These are phyloP conservation scores for Lycodopsis pacificus DNA, from an alignment of 2,797 vertebrate genomes.

Conservation along the genomic window DNA sequence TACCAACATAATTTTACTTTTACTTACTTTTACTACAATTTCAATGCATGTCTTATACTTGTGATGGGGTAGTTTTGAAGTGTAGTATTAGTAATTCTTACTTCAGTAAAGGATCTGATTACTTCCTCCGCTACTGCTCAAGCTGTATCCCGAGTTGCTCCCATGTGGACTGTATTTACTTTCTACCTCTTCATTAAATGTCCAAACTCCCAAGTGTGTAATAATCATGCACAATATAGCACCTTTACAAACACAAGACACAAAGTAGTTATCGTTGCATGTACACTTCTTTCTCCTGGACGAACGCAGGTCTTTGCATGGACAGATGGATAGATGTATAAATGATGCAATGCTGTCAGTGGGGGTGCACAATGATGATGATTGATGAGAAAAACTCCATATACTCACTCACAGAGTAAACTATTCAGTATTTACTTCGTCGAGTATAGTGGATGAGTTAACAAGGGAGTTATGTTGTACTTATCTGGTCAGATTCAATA, in stretches of 20 bases:
- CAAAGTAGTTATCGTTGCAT: background rate
- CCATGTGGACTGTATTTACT: background rate
- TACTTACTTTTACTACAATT: background rate
- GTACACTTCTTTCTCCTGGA: background rate
- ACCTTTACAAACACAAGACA: background rate
- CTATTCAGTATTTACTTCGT: constrained; percentile 14
- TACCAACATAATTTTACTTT: background rate
- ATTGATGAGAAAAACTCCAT: constrained; percentile 2
- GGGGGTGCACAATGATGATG: constrained; percentile 1
- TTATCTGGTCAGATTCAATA: constrained; percentile 32
- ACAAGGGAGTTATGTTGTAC: constrained; percentile 17
- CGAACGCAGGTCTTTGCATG: background rate
- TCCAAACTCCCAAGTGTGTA: background rate
- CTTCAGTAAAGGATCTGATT: background rate
- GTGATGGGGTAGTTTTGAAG: background rate
- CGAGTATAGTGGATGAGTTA: background rate
- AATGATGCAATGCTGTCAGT: background rate
- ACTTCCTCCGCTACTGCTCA: background rate
- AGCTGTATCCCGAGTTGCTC: background rate
- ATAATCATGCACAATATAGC: background rate
- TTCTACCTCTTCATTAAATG: background rate
- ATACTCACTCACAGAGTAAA: background rate
- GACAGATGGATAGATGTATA: background rate
- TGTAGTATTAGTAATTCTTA: background rate
- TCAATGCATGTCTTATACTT: background rate